Evolutionary conservation across 2,888 invertebrate genomes (phyloP), one percentile per base, ranked within the genome.

Genomic region (Ctenicera cuprea): DNA sequence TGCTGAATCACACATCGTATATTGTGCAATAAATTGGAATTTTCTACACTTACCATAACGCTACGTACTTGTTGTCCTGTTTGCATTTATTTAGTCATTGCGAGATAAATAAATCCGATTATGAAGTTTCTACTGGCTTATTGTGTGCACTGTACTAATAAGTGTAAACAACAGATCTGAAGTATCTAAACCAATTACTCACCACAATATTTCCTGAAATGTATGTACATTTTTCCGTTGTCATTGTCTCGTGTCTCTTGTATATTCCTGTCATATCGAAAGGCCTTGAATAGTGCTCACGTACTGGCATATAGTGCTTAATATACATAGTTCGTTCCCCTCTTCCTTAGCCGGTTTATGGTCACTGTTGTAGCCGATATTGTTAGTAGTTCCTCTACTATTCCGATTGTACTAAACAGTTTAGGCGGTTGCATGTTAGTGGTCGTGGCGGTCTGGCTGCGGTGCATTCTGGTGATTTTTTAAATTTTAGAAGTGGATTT

Each of bases 271-370:
- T 75, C 71, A 68, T 75, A 64, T 71, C 64, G 62, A 74, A 70
- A 67, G 76, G 52, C 78, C 78, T 78, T 78, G 78, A 74, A 73
- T 68, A 75, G 78, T 78, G 76, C 78, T 78, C 65, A 75, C 75
- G 78, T 75, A 78, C 78, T 74, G 64, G 59, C 50, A 69, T 65
- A 73, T 70, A 57, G 73, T 65, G 74, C 73, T 73, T 71, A 74
- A 76, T 73, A 74, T 73, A 71, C 76, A 77, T 76, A 80, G 81
- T 81, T 80, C 81, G 80, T 81, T 81, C 79, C 81, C 81, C 81
- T 79, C 76, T 77, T 72, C 72, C 57, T 70, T 73, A 68, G 72
- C 71, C 73, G 73, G 75, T 70, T 76, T 76, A 70, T 70, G 70
- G 75, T 71, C 70, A 71, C 65, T 73, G 65, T 69, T 73, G 75